Evolutionary conservation across 2,888 invertebrate genomes (phyloP).

Genomic region (Tetranychus truncatus): DNA sequence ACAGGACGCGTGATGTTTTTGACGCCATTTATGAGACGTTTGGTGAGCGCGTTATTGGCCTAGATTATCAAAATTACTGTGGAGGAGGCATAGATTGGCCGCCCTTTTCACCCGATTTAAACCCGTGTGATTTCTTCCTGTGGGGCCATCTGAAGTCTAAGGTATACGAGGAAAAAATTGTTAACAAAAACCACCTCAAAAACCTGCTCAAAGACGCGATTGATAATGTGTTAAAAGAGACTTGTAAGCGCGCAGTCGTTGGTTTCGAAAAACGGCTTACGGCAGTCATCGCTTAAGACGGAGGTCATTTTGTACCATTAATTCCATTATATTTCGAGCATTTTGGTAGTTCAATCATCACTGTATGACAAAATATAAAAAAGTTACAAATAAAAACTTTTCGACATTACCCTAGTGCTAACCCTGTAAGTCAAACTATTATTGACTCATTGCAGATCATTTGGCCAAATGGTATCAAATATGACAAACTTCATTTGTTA

Average conservation of each 20-base stretch:
- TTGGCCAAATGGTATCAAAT: too few species aligned
- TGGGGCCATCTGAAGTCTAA: slow-evolving; percentile 2
- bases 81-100: slow-evolving; percentile 14
- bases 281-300: background rate
- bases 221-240: background rate
- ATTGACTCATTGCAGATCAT: too few species aligned
- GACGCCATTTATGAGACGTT: background rate
- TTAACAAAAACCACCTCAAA: background rate
- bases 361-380: background rate
- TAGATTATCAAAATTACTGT: background rate
- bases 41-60: background rate
- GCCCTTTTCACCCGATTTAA: slow-evolving; percentile 15
- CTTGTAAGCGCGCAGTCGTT: background rate
- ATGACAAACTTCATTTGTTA: too few species aligned
- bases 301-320: background rate
- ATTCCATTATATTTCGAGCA: background rate
- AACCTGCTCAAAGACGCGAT: background rate
- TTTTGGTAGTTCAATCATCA: background rate
- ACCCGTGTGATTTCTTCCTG: slow-evolving; percentile 12
- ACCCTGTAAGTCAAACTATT: background rate
- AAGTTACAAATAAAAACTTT: background rate
- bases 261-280: background rate
- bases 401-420: background rate
- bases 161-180: background rate
- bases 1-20: background rate